Conservation (phyloP, 2,113 vertebrate species). For the Hystrix brachyura region DNA sequence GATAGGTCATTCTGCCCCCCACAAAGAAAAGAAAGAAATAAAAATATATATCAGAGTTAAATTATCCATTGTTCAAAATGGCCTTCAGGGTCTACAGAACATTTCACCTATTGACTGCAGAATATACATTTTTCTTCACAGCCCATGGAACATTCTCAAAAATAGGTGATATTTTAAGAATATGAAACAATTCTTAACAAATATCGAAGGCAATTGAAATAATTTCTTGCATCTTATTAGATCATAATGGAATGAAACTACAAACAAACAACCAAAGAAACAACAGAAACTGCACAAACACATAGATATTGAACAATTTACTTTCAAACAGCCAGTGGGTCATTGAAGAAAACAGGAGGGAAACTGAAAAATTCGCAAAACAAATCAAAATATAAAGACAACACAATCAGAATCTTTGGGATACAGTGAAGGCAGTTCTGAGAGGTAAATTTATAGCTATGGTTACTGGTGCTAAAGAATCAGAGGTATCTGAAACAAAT, state of each 20-base stretch:
- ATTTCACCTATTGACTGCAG: not conserved
- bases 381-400: not conserved
- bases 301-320: not conserved
- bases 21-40: not conserved
- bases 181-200: not conserved
- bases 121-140: not conserved
- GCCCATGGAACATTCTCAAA: not conserved
- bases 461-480: not conserved
- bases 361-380: not conserved
- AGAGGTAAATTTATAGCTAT: not conserved
- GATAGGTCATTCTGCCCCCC: not conserved
- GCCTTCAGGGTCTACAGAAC: not conserved
- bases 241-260: not conserved
- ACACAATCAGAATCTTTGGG: not conserved
- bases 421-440: not conserved
- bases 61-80: not conserved
- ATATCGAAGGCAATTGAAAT: not conserved
- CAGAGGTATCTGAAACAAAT: not conserved
- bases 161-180: not conserved
- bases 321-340: not conserved
- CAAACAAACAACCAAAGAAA: not conserved
- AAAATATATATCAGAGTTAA: not conserved
- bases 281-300: not conserved
- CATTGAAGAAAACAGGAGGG: not conserved
- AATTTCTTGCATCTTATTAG: not conserved